These are phyloP conservation scores for Diplodus puntazzo DNA, from an alignment of 2,797 vertebrate genomes.

Conservation along the genomic window DNA sequence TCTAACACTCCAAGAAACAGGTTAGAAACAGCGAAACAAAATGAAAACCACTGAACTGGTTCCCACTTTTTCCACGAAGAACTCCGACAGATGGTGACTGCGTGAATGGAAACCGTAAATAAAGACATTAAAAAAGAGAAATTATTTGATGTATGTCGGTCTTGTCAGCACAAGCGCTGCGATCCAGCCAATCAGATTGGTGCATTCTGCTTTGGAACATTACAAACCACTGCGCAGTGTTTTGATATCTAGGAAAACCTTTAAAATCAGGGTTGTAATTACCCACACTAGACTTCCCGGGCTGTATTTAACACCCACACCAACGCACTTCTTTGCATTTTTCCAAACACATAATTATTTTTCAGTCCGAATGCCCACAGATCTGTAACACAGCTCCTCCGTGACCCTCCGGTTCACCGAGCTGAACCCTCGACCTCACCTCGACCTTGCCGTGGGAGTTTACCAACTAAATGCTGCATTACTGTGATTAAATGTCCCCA, in stretches of 20 bases:
- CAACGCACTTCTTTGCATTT: neutral
- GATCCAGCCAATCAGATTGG: neutral
- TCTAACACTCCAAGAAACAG: too few relatives aligned
- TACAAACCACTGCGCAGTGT: neutral
- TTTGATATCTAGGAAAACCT: constrained; percentile 8
- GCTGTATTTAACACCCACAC: neutral
- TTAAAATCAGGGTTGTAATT: constrained; percentile 12
- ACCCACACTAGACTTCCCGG: neutral
- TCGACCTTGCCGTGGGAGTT: neutral
- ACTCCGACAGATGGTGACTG: too few relatives aligned
- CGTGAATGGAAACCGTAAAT: neutral
- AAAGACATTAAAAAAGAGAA: neutral
- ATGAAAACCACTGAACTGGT: too few relatives aligned
- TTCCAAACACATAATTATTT: neutral
- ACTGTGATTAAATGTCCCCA: constrained; percentile 25
- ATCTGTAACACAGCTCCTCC: neutral
- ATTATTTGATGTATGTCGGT: neutral
- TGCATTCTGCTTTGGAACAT: neutral
- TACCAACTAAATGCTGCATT: constrained; percentile 13
- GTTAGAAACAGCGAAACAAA: too few relatives aligned
- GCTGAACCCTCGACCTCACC: neutral
- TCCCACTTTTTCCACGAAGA: too few relatives aligned
- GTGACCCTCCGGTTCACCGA: neutral
- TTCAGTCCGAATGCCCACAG: neutral
- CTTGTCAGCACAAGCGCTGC: neutral